Evolutionary conservation across 2,797 vertebrate genomes (phyloP).

Genomic region (Myotis daubentonii): DNA sequence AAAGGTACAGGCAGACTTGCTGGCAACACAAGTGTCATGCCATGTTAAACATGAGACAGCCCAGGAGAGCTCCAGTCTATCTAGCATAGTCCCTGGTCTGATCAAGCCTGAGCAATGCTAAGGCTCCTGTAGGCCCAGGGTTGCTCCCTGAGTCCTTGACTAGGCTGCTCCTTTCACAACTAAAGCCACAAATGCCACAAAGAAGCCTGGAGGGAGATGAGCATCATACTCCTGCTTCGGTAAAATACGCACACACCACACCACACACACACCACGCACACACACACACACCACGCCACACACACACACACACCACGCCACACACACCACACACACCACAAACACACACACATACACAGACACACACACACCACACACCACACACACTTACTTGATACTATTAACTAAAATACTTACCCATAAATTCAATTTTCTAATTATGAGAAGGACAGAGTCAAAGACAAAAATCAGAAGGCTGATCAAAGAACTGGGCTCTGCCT

Average conservation of each 20-base stretch:
- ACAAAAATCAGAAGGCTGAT: neutral
- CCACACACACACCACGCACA: neutral
- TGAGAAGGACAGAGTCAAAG: neutral
- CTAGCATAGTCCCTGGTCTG: neutral
- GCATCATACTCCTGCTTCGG: neutral
- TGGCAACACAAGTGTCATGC: neutral
- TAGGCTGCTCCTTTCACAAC: fast-evolving
- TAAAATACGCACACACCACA: neutral
- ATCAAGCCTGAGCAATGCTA: neutral
- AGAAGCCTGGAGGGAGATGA: neutral
- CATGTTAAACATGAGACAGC: neutral
- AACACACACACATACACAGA: neutral
- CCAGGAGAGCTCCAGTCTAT: neutral
- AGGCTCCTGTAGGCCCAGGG: fast-evolving
- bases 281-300: neutral
- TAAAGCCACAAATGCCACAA: neutral
- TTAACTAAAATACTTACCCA: neutral
- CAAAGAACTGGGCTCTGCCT: neutral
- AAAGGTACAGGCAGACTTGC: neutral
- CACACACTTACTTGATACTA: neutral
- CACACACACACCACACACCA: neutral
- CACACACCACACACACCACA: neutral
- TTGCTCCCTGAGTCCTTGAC: neutral
- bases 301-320: neutral
- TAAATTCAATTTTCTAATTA: neutral